Conservation (phyloP, 92 coral and sea anemone species). For the Porites cylindrica region DNA sequence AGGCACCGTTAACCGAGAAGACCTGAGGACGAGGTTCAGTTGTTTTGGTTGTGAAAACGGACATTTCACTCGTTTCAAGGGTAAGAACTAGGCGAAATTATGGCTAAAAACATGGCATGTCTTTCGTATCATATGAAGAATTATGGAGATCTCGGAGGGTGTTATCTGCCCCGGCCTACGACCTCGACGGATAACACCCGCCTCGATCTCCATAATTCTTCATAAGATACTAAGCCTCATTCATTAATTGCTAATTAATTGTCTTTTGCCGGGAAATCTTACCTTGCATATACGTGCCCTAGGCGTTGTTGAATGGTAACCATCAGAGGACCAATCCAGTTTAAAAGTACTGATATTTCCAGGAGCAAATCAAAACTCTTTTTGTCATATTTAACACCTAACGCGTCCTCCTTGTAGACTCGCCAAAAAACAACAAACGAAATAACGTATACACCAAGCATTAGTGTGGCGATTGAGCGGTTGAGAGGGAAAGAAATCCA, state of each 20-base stretch:
- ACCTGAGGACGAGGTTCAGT: no score
- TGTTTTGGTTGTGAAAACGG: no score
- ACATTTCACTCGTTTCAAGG: no score
- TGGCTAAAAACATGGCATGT: no score
- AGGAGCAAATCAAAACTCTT: not conserved
- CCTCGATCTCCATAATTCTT: no score
- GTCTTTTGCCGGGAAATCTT: not conserved
- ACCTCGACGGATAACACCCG: no score
- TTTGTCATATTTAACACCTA: not conserved
- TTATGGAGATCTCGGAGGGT: no score
- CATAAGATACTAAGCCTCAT: no score
- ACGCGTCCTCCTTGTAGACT: not conserved
- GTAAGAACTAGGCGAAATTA: no score
- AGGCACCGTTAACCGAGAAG: no score
- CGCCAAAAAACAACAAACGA: constrained; percentile 34
- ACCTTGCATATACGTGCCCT: constrained; percentile 45
- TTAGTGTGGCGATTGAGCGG: constrained; percentile 19
- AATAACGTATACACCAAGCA: not conserved
- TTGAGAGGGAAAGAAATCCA: constrained; percentile 43
- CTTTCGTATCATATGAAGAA: no score
- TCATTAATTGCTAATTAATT: not conserved
- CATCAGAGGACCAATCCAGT: constrained; percentile 8
- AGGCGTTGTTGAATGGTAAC: constrained; percentile 26
- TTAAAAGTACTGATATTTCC: not conserved
- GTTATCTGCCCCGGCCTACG: no score